Base-by-base conservation (phyloP, 1,140 invertebrate species). In the Wiebesia pumilae region DNA sequence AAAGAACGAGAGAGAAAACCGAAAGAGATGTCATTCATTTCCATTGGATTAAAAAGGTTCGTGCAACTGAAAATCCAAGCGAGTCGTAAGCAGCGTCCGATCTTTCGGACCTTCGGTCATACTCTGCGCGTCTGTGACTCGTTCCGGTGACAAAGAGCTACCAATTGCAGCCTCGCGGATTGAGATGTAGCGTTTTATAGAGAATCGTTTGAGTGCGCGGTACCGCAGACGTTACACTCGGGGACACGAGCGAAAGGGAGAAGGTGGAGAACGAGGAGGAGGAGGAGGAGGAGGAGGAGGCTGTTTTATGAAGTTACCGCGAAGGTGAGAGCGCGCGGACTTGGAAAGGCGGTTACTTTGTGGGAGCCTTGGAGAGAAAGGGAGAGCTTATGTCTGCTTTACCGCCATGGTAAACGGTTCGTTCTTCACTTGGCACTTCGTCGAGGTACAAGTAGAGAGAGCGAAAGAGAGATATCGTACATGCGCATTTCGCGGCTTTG, bases 131-230 rank as follows among this genome's bases (percentile, higher is more conserved):
- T n/a, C n/a, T n/a, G n/a, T n/a, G n/a, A n/a, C n/a, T n/a, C n/a
- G n/a, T n/a, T n/a, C n/a, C n/a, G n/a, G n/a, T n/a, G n/a, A n/a
- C n/a, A n/a, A 30, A 35, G 65, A 62, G 58, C 58, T 62, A 62
- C 24, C 58, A 24, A 6, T 21, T 3, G 58, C 58, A 62, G 58
- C 71, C 80, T 87, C 84, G 84, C 78, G 87, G 84, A 92, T 92
- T 92, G 92, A 93, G 92, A 92, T 91, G 91, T 91, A 91, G 88
- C 80, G 88, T 92, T 91, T 92, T 92, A 93, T 92, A 90, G 90
- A 88, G 91, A 92, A 92, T 91, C 89, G 90, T 93, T 89, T 88
- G 89, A 92, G 91, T 90, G 89, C 88, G 88, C 69, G 69, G 69
- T 65, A 81, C 38, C n/a, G 75, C 14, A 16, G 35, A 58, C 2